phyloP scores from a whole-genome alignment of 2,113 vertebrate species.

The Saccopteryx leptura region DNA sequence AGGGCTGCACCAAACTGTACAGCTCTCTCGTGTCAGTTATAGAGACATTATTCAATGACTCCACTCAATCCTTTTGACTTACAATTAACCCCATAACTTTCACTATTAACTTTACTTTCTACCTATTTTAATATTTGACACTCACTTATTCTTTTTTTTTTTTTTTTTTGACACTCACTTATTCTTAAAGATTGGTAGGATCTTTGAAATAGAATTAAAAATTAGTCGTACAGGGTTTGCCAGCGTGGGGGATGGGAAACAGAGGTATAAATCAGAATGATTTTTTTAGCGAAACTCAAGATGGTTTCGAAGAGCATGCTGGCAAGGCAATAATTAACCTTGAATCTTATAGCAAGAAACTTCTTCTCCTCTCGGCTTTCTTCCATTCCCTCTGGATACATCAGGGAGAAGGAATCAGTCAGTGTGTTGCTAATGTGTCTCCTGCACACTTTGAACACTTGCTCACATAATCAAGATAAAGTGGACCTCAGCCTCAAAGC shows the following conservation, averaged over 20 bases:
- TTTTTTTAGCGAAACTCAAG: slow-evolving; percentile 61
- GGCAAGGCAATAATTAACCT: slow-evolving; percentile 73
- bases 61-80: slow-evolving; percentile 80
- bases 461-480: slow-evolving; percentile 19
- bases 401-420: slow-evolving; percentile 64
- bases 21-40: slow-evolving; percentile 76
- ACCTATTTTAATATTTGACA: slow-evolving; percentile 74
- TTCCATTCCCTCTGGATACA: slow-evolving; percentile 52
- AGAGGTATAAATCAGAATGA: slow-evolving; percentile 32
- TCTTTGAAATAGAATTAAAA: slow-evolving; percentile 68
- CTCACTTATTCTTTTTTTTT: slow-evolving; percentile 15
- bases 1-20: slow-evolving; percentile 80
- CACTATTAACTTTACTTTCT: slow-evolving; percentile 81
- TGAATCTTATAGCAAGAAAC: slow-evolving; percentile 63
- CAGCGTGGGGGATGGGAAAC: not conserved
- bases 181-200: slow-evolving; percentile 59
- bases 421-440: slow-evolving; percentile 57
- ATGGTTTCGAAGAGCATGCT: slow-evolving; percentile 45
- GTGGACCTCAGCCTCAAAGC: not conserved
- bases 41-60: slow-evolving; percentile 80
- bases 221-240: slow-evolving; percentile 2
- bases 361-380: slow-evolving; percentile 61
- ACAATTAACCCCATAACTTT: slow-evolving; percentile 82
- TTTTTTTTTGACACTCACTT: slow-evolving; percentile 57
- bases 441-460: slow-evolving; percentile 46